phyloP scores from a whole-genome alignment of 2,797 vertebrate genomes.

The Cercopithecus diana region DNA sequence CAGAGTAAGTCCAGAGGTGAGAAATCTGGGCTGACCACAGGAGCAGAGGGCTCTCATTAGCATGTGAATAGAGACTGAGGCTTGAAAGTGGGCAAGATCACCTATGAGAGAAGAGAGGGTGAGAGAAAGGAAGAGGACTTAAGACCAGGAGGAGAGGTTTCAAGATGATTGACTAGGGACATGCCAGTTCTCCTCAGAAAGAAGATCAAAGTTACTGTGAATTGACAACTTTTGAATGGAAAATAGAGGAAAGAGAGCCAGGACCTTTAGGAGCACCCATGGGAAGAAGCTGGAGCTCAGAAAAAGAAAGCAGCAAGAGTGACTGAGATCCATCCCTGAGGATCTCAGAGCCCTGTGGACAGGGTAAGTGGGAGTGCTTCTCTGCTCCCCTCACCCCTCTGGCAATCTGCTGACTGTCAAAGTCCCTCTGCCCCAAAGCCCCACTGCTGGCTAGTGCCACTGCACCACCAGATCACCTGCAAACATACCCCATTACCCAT shows the following conservation, averaged over 20 bases:
- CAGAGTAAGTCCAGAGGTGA: not conserved
- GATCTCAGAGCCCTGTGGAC: not conserved
- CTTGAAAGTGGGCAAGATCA: not conserved
- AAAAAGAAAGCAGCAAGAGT: not conserved
- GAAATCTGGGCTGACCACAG: not conserved
- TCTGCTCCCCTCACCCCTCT: not conserved
- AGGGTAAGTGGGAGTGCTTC: not conserved
- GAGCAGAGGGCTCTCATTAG: not conserved
- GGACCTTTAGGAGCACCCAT: not conserved
- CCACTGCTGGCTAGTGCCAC: not conserved
- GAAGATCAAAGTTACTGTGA: not conserved
- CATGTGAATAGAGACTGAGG: not conserved
- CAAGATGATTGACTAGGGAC: not conserved
- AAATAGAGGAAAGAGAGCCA: not conserved
- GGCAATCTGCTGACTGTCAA: not conserved
- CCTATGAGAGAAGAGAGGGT: not conserved
- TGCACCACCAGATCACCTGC: not conserved
- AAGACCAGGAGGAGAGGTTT: not conserved
- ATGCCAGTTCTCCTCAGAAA: not conserved
- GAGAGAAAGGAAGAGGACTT: not conserved
- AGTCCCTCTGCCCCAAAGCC: not conserved
- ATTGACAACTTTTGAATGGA: not conserved
- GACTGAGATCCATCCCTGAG: not conserved
- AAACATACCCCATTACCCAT: not conserved
- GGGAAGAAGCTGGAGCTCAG: not conserved